Evolutionary conservation across 2,888 invertebrate species (phyloP), one percentile per base, ranked within the genome.

Genomic region (Hypomecis punctinalis): DNA sequence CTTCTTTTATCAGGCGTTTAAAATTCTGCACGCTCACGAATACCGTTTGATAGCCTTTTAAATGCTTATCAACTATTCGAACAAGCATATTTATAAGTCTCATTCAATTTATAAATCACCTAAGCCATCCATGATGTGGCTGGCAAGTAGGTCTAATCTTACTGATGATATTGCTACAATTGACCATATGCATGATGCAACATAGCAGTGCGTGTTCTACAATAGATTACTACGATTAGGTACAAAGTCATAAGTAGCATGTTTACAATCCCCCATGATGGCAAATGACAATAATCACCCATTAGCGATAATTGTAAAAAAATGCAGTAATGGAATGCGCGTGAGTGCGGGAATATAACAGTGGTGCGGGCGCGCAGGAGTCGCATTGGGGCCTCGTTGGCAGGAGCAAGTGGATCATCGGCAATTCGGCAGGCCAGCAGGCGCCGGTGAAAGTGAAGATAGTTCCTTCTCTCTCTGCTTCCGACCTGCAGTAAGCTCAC

Each of bases 341-440:
- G 81, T 52, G 10, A 75, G 76, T 74, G 75, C 76, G 70, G 73
- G 77, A 78, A 83, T 89, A 90, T 84, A 90, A 85, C 81, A 68
- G 53, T 36, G 65, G 81, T 83, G 83, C 85, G 83, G 84, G 83
- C 63, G 39, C 63, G 68, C 77, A 77, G 80, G 76, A 76, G 74
- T 73, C 71, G 81, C 88, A 89, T 77, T 85, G 75, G 73, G 71
- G 70, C 70, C 70, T 63, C 75, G 78, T 73, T 75, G 81, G 73
- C 82, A 88, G 91, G 88, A 89, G 81, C 76, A 89, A 85, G 88
- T 89, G 81, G 87, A 83, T 72, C 87, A 83, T 72, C 87, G 74
- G 56, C 55, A 61, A 51, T 83, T 72, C 87, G 74, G 56, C 55
- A 61, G 55, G 46, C 42, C 56, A 52, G 57, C 47, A 42, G 45